Evolutionary conservation across 1,140 invertebrate species (phyloP).

Genomic region (Trachymyrmex septentrionalis): DNA sequence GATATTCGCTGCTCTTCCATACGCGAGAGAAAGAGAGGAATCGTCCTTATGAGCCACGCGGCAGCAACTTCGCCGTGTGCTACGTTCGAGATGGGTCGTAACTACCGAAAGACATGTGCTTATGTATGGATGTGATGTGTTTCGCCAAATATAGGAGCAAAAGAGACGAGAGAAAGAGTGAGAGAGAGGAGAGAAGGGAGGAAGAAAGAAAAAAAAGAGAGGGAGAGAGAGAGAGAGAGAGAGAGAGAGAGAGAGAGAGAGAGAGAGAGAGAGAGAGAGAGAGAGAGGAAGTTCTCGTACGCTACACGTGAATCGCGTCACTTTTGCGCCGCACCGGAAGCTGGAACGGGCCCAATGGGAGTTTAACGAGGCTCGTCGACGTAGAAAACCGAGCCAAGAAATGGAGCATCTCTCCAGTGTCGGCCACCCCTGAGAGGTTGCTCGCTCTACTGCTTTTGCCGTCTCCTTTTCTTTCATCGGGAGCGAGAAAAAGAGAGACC

Average conservation of each 20-base stretch:
- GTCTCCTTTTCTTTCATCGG: constrained; percentile 4
- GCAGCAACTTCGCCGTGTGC: not conserved
- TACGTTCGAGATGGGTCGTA: constrained; percentile 8
- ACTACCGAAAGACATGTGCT: constrained; percentile 5
- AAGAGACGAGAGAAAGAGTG: not conserved
- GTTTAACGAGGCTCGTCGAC: constrained; percentile 69
- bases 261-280: not conserved
- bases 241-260: not conserved
- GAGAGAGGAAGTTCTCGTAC: constrained; percentile 12
- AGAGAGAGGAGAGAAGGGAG: not conserved
- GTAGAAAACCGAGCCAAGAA: constrained; percentile 69
- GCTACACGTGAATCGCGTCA: constrained; percentile 36
- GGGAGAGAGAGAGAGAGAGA: not conserved
- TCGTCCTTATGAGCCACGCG: constrained; percentile 20
- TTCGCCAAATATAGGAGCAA: not conserved
- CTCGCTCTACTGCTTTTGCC: constrained; percentile 38
- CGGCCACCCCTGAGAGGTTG: constrained; percentile 43
- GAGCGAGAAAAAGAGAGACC: not conserved
- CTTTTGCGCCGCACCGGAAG: constrained; percentile 53
- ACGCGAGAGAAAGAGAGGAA: not conserved
- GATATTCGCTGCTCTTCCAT: not conserved
- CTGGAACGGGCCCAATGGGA: constrained; percentile 75
- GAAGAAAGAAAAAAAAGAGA: not conserved
- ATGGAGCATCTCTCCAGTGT: constrained; percentile 63
- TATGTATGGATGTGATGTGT: not conserved